phyloP scores from a whole-genome alignment of 2,797 vertebrate species.

The Acomys russatus region DNA sequence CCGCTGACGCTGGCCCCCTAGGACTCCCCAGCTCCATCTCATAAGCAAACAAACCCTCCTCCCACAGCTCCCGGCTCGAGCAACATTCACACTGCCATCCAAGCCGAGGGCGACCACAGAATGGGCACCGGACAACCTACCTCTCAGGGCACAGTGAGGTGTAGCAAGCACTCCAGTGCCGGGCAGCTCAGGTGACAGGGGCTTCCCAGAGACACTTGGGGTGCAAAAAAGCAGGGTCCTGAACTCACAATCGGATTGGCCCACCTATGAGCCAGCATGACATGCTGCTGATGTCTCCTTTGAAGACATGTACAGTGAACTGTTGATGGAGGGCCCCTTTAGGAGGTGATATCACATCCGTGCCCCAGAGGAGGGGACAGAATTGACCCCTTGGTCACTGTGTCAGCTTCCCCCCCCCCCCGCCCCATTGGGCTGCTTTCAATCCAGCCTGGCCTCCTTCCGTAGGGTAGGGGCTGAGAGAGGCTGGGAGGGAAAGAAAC shows the following conservation, averaged over 20 bases:
- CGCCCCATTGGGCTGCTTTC: not conserved
- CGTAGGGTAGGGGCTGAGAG: not conserved
- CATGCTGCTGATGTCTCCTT: conserved; percentile 34
- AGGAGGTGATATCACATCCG: not conserved
- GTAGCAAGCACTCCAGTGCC: not conserved
- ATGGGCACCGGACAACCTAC: conserved; percentile 74
- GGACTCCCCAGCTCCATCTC: conserved; percentile 50
- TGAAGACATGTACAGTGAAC: conserved; percentile 27
- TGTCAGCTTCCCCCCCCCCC: conserved; percentile 11
- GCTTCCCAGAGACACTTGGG: conserved; percentile 58
- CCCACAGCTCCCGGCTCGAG: not conserved
- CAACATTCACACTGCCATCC: conserved; percentile 79
- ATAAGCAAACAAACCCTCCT: not conserved
- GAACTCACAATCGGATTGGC: not conserved
- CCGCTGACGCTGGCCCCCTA: conserved; percentile 54
- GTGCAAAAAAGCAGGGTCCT: not conserved
- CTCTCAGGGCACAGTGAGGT: conserved; percentile 71
- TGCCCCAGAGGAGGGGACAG: conserved; percentile 22
- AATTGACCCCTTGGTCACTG: conserved; percentile 36
- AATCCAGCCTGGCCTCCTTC: not conserved
- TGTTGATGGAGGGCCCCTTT: not conserved
- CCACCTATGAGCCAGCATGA: not conserved
- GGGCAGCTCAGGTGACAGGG: conserved; percentile 52
- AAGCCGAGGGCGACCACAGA: conserved; percentile 50
- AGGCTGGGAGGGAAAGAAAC: not conserved